phyloP scores from a whole-genome alignment of 1,140 invertebrate species.

The Lucilia sericata region DNA sequence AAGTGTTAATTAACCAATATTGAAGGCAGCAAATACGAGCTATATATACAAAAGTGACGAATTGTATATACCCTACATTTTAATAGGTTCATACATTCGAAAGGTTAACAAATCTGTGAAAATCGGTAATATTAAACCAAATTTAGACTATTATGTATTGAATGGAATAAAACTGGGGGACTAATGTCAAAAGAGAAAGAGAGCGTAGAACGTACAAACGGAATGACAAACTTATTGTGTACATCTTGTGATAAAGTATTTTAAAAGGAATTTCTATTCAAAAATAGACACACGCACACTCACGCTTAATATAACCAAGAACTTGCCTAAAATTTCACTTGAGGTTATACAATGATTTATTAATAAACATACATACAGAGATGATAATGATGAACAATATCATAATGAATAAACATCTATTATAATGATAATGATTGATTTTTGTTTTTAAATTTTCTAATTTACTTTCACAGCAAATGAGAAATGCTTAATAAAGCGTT shows the following conservation, averaged over 20 bases:
- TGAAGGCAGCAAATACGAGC: not conserved
- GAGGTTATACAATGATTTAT: not conserved
- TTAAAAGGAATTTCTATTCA: not conserved
- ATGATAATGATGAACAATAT: not conserved
- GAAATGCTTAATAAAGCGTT: too few relatives aligned
- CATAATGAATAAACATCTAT: not conserved
- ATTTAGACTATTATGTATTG: too few relatives aligned
- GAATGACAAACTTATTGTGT: too few relatives aligned
- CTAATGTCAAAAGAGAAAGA: too few relatives aligned
- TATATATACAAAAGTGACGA: too few relatives aligned
- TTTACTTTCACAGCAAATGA: not conserved
- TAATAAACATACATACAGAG: not conserved
- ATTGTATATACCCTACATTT: too few relatives aligned
- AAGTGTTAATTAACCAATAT: not conserved
- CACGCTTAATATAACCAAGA: not conserved
- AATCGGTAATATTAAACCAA: too few relatives aligned
- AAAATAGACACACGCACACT: not conserved
- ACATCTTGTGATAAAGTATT: too few relatives aligned
- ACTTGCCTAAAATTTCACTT: not conserved
- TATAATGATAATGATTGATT: not conserved
- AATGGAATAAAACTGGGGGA: too few relatives aligned
- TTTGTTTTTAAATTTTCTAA: slow-evolving; percentile 5
- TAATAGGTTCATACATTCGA: too few relatives aligned
- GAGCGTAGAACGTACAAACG: too few relatives aligned
- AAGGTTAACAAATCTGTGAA: too few relatives aligned